Evolutionary conservation across 2,888 invertebrate genomes (phyloP), one percentile per base, ranked within the genome.

Genomic region (Caenorhabditis macrosperma): DNA sequence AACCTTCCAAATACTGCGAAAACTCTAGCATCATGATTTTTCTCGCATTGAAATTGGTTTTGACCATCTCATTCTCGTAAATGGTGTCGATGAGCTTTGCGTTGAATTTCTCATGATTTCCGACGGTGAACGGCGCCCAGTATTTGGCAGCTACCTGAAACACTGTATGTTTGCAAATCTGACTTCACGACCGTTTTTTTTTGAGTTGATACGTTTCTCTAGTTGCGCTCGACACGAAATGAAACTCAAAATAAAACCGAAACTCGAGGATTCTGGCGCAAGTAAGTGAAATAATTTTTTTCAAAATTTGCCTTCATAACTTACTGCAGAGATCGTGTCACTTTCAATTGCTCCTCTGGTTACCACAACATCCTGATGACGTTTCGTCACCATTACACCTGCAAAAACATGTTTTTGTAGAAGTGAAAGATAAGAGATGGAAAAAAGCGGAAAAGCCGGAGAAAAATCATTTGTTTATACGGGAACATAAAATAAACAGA

Each of bases 1-100:
- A 98, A 90, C 95, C 95, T 91, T 99, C 99, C 86, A 99, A 91
- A 91, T 97, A 99, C 90, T 97, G 98, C 82, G 85, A 85, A 78
- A 86, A 87, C 57, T 88, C 88, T 17, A 88, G 75, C 74, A 87
- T 80, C 24, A 85, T 79, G 44, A 87, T 85, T 54, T 86, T 86
- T 57, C 75, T 74, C 0, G 82, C 66, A 35, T 78, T 82, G 78
- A 91, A 92, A 35, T 88, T 88, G 64, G 74, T 77, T 9, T 78
- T 77, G 20, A 76, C 54, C 63, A 89, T 81, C 57, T 88, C 87
- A 5, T 77, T 80, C 26, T 85, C 61, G 69, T 89, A 89, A 22
- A 88, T 83, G n/a, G 77, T 77, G 9, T 75, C 82, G 17, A 88
- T 75, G 0, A 89, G 64, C 50, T 81, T 76, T 5, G 79, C 61